Evolutionary conservation across 1,140 invertebrate species (phyloP).

Genomic region (Drosophila prosaltans): DNA sequence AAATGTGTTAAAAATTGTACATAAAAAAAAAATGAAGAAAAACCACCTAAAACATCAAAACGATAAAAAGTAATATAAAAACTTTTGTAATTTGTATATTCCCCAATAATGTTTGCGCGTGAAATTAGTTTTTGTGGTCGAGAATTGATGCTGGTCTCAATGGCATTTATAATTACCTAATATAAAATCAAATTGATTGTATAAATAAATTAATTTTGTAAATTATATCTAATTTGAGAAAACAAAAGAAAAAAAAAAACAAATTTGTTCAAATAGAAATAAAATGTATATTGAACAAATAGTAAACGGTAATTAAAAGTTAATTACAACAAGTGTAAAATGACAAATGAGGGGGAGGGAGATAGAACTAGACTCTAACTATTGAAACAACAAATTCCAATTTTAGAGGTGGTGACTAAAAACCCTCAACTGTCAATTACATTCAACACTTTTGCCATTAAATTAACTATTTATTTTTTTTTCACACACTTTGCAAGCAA

Average conservation of each 20-base stretch:
- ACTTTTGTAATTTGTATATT: conserved; percentile 12
- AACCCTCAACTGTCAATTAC: conserved; percentile 7
- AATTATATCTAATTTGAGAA: conserved; percentile 27
- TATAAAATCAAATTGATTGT: conserved; percentile 59
- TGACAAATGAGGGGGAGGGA: background rate
- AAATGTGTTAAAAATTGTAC: conserved; percentile 42
- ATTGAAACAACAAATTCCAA: background rate
- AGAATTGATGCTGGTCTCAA: conserved; percentile 4
- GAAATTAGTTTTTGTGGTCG: conserved; percentile 62
- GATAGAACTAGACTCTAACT: background rate
- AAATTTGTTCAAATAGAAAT: background rate
- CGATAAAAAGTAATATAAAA: conserved; percentile 34
- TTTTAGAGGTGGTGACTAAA: conserved; percentile 10
- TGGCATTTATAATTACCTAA: conserved; percentile 55
- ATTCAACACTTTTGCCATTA: conserved; percentile 24
- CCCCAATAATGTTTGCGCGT: conserved; percentile 47
- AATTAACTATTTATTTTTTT: background rate
- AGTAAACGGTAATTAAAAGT: conserved; percentile 41
- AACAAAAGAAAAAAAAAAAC: background rate
- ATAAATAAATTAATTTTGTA: conserved; percentile 46
- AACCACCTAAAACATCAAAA: conserved; percentile 14
- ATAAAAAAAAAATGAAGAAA: conserved; percentile 32
- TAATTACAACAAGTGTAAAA: conserved; percentile 30
- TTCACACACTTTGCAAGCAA: conserved; percentile 10
- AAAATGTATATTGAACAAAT: conserved; percentile 3